Base-by-base conservation (phyloP, 2,888 invertebrate genomes). In the Antheraea yamamai region DNA sequence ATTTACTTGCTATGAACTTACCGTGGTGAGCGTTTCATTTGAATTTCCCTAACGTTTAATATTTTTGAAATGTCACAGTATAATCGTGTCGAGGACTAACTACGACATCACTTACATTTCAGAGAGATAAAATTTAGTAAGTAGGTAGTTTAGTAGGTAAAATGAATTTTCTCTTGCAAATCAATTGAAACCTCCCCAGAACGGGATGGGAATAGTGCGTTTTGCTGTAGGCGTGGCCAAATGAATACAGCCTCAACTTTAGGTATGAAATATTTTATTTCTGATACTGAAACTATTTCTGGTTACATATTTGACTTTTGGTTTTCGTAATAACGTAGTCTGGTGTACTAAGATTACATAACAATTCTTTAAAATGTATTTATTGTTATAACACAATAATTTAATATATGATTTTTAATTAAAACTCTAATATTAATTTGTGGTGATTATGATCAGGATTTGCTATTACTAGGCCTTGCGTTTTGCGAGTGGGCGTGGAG, bases 191-290 rank as follows among this genome's bases (percentile, higher is more conserved):
- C 47, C 39, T 47, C 61, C n/a, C 47, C 6, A 47, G 85, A 89
- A 78, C 81, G 87, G 84, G 89, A 89, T 79, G 77, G 84, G 81
- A 78, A 83, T 84, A 87, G 77, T 88, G 87, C 86, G 85, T 81
- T 82, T 80, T 88, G 84, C 85, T 84, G 86, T 85, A 89, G 92
- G 92, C 92, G 92, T 84, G 83, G 90, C 87, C 61, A 78, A 74
- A 80, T 35, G 35, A 39, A 39, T 70, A 39, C 39, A n/a, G 81
- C 77, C 77, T 80, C 77, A 78, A 80, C 80, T 83, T 82, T 87
- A 85, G 86, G 87, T 84, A 84, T 83, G 75, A 78, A 80, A 76
- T 79, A 75, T 77, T 80, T 78, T 78, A 80, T 81, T 77, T 79
- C 79, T 80, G 16, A 10, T 66, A 66, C 30, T 66, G 64, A 66